A percentile compares a stretch with the other conserved stretches of the same genome.
Evolutionary conservation across 2,888 invertebrate genomes (phyloP).

Genomic region (Lasius fuliginosus): DNA sequence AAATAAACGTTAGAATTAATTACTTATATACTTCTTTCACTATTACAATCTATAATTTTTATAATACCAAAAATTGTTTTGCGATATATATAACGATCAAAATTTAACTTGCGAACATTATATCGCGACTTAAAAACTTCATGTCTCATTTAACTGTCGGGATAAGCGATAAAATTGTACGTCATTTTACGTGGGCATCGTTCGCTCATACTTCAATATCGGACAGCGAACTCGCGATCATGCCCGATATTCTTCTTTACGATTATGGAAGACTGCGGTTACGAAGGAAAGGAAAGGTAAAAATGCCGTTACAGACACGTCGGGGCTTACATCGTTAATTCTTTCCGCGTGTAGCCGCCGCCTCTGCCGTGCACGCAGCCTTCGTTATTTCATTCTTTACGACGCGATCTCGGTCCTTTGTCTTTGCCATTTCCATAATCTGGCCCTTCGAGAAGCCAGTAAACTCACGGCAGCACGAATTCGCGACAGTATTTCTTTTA

Average conservation of each 20-base stretch:
- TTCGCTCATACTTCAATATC: conserved; percentile 52
- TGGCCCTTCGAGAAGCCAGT: neutral
- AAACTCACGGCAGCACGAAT: conserved; percentile 7
- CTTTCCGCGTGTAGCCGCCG: conserved; percentile 49
- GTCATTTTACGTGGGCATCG: conserved; percentile 31
- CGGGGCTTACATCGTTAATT: conserved; percentile 71
- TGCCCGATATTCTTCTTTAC: conserved; percentile 56
- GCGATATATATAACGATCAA: neutral
- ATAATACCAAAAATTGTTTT: neutral
- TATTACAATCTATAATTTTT: neutral
- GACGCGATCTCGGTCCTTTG: conserved; percentile 45
- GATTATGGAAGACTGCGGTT: conserved; percentile 69
- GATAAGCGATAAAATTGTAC: conserved; percentile 55
- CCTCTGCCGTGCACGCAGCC: conserved; percentile 8
- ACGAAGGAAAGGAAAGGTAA: conserved; percentile 73
- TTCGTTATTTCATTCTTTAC: conserved; percentile 55
- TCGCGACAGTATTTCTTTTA: conserved; percentile 33
- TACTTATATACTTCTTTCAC: neutral
- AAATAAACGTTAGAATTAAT: neutral
- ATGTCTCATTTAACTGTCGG: neutral
- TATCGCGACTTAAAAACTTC: neutral
- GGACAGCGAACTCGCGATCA: conserved; percentile 18
- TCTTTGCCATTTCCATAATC: conserved; percentile 47
- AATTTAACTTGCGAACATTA: neutral
- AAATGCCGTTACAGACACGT: conserved; percentile 70